Percentiles rank a stretch among this genome's conserved stretches.
Conservation (phyloP, 1,140 invertebrate genomes). For the Atta colombica region DNA sequence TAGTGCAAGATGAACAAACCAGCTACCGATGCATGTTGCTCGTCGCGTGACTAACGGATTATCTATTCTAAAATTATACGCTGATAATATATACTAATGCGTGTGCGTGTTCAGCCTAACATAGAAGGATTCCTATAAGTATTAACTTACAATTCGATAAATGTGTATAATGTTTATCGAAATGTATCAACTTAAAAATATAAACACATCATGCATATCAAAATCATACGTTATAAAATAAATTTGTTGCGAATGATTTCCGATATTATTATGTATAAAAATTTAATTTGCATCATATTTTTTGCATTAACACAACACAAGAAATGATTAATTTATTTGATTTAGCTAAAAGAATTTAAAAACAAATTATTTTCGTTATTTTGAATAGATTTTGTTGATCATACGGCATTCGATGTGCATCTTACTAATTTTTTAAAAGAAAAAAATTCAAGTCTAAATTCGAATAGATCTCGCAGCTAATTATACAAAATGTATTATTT, state of each 20-base stretch:
- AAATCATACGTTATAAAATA: not conserved
- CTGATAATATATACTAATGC: not conserved
- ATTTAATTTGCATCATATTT: conserved; percentile 1
- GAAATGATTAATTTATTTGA: not conserved
- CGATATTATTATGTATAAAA: not conserved
- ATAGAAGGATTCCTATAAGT: not conserved
- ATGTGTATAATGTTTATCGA: not conserved
- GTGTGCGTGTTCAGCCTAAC: not conserved
- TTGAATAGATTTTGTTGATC: conserved; percentile 40
- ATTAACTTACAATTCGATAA: conserved; percentile 14
- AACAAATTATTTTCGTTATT: not conserved
- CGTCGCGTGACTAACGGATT: conserved; percentile 60
- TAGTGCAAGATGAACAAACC: conserved; percentile 46
- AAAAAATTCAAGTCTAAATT: conserved; percentile 70
- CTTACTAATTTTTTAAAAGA: conserved; percentile 60
- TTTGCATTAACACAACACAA: not conserved
- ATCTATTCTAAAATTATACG: conserved; percentile 63
- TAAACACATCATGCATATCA: not conserved
- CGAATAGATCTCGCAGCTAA: conserved; percentile 60
- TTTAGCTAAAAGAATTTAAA: not conserved
- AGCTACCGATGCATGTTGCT: conserved; percentile 50
- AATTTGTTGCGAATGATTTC: not conserved
- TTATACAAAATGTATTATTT: not conserved
- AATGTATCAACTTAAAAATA: conserved; percentile 8
- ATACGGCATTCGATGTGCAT: conserved; percentile 60